A percentile compares a stretch with the other conserved stretches of the same genome.
phyloP scores from a whole-genome alignment of 2,113 vertebrate genomes.

The Leiothrix lutea region DNA sequence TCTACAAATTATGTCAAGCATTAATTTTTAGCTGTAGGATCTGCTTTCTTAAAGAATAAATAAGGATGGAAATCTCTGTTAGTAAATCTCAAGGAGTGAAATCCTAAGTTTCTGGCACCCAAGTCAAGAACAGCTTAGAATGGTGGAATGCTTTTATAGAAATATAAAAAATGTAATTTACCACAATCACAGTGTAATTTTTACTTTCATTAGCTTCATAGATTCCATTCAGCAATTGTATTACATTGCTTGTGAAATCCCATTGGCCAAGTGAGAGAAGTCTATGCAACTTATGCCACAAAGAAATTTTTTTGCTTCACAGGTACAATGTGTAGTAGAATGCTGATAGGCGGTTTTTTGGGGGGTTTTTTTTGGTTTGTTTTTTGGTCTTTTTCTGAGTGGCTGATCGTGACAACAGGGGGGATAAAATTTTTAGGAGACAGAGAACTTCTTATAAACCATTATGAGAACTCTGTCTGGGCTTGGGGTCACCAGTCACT shows the following conservation, averaged over 20 bases:
- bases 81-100: background rate
- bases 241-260: background rate
- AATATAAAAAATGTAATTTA: background rate
- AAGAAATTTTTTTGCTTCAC: background rate
- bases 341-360: background rate
- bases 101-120: background rate
- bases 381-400: background rate
- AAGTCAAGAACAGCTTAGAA: background rate
- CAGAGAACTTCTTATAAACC: background rate
- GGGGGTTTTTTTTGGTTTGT: too few species aligned
- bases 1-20: background rate
- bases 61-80: background rate
- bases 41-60: background rate
- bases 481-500: background rate
- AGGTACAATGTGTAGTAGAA: background rate
- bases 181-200: background rate
- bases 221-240: background rate
- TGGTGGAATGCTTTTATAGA: background rate
- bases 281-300: background rate
- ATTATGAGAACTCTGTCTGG: background rate
- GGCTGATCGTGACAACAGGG: background rate
- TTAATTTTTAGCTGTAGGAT: background rate
- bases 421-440: background rate
- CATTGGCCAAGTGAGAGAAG: background rate
- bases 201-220: background rate